These are phyloP conservation scores for Chunga burmeisteri DNA, from an alignment of 2,113 vertebrate genomes.

Conservation along the genomic window DNA sequence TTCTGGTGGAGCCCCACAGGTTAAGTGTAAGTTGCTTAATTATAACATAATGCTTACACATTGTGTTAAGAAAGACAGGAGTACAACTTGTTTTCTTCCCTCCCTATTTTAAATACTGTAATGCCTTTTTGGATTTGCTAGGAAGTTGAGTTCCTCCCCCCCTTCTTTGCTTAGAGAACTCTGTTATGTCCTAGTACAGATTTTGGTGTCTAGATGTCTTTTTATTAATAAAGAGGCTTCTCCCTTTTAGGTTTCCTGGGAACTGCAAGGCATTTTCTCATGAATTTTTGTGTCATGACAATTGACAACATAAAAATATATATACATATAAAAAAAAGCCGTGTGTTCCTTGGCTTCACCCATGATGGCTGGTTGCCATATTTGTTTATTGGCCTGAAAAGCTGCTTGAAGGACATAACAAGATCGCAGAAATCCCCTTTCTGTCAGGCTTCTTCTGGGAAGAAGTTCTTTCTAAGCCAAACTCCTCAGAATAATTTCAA, in stretches of 20 bases:
- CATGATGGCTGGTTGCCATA: not conserved
- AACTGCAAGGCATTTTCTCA: slow-evolving; percentile 51
- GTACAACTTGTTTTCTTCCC: not conserved
- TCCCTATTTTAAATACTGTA: not conserved
- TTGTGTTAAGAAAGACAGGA: not conserved
- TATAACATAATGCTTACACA: not conserved
- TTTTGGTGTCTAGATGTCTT: not conserved
- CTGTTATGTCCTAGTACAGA: not conserved
- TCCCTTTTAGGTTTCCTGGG: not conserved
- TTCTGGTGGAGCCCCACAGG: not conserved
- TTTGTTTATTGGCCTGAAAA: slow-evolving; percentile 19
- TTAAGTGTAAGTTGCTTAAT: not conserved
- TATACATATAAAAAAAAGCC: not conserved
- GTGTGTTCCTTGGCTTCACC: slow-evolving; percentile 26
- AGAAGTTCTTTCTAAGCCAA: not conserved
- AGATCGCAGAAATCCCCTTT: slow-evolving; percentile 30
- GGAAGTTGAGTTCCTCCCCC: not conserved
- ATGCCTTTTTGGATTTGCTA: not conserved
- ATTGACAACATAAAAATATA: not conserved
- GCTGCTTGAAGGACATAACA: not conserved
- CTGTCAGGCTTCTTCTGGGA: not conserved
- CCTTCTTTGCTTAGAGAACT: not conserved
- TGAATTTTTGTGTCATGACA: slow-evolving; percentile 40
- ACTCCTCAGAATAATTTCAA: not conserved
- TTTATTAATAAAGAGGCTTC: not conserved